Base-by-base conservation (phyloP, 2,888 invertebrate genomes). In the Prenolepis imparis region DNA sequence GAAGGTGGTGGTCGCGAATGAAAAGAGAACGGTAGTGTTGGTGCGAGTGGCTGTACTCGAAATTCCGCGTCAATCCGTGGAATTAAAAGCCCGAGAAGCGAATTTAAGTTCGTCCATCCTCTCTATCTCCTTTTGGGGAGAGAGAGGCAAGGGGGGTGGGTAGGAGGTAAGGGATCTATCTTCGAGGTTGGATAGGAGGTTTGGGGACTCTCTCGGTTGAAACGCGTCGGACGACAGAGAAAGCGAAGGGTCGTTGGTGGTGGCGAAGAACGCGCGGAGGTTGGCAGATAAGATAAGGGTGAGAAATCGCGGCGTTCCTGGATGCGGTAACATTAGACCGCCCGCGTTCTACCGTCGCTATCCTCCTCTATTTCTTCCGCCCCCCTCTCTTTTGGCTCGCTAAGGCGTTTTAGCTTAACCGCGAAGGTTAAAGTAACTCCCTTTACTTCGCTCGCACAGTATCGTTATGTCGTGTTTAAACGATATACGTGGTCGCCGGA, bases 251-350 rank as follows among this genome's bases (percentile, higher is more conserved):
- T 24, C 77, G 83, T n/a, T 11, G 48, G 32, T n/a, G 80, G 68
- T n/a, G 63, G 68, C 55, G 77, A 36, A 61, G 83, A 80, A 73
- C 24, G 83, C 84, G 87, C 70, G 83, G 83, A 75, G 83, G 82
- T 84, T 77, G 87, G 83, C 80, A 91, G 94, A 93, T 94, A 93
- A 93, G 94, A 94, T 93, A 93, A 94, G 93, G 92, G 91, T 93
- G 93, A 93, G 93, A 93, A 94, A 94, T 94, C 93, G 92, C 90
- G 89, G 88, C 90, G 92, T 92, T 92, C 90, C 89, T 92, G 92
- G 92, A 93, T 93, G 93, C 91, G 92, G 92, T 92, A 92, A 92
- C 92, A 91, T 92, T 92, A 92, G 90, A 91, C 90, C 88, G 70
- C 80, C 48, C 77, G 81, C 82, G 85, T 75, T 70, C 80, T 81